Percentiles rank a stretch among this genome's conserved stretches.
These are phyloP conservation scores for Hafferia zeledoni DNA, from an alignment of 2,797 vertebrate genomes.

Conservation along the genomic window DNA sequence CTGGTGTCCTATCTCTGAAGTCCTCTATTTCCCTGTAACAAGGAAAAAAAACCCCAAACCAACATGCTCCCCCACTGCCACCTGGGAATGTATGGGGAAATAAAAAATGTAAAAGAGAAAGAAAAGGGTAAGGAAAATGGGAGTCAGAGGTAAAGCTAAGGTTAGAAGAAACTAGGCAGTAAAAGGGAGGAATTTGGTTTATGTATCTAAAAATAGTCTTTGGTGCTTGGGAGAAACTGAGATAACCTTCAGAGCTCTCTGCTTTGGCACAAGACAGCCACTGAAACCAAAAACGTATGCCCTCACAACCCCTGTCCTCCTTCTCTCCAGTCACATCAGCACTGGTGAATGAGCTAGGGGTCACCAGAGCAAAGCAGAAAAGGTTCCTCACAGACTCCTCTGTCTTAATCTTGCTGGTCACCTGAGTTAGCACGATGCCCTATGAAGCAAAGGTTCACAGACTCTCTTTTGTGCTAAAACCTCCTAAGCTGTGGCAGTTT, in stretches of 20 bases:
- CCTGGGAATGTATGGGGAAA: neutral
- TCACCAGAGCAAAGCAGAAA: neutral
- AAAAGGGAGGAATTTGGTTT: neutral
- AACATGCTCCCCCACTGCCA: neutral
- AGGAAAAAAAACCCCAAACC: neutral
- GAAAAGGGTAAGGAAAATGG: neutral
- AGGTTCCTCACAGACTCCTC: neutral
- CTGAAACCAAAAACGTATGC: neutral
- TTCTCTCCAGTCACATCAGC: neutral
- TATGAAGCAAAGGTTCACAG: neutral
- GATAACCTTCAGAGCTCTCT: neutral
- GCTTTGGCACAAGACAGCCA: neutral
- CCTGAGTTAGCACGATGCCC: accelerated
- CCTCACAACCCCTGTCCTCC: neutral
- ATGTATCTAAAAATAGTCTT: neutral
- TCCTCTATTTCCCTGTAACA: neutral
- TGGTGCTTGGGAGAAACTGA: neutral
- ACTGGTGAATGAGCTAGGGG: neutral
- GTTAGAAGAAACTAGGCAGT: neutral
- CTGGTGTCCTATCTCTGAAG: neutral
- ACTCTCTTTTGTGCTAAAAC: neutral
- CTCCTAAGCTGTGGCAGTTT: neutral
- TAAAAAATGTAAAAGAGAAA: neutral
- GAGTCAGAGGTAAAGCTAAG: neutral
- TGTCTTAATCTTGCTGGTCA: neutral